Evolutionary conservation across 2,113 vertebrate species (phyloP), one percentile per base, ranked within the genome.

Genomic region (Sceloporus undulatus): DNA sequence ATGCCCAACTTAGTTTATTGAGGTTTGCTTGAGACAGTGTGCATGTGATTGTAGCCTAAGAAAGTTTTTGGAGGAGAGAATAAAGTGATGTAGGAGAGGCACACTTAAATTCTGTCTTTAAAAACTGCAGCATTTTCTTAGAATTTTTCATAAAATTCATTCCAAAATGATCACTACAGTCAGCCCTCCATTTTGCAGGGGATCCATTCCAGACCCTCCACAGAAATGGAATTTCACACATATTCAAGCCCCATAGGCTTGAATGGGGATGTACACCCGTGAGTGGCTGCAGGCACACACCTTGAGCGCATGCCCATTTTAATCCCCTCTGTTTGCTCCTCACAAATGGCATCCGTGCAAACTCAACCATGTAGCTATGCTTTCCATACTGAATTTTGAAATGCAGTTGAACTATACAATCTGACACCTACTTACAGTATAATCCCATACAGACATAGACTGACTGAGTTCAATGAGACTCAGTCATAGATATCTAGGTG

Each of bases 81-180:
- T 0, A 70, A 48, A 70, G 8, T 0, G 7, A 48, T 48, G 48
- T 48, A 48, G 10, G 21, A 11, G 18, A 88, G 16, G 9, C 18
- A 78, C 34, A 59, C 70, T 81, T 0, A 66, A 66, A 66, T 23
- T 66, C 0, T 16, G 19, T 40, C 4, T 38, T 38, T 42, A 19
- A 19, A 3, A 71, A 42, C 4, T 9, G 38, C 5, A 38, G 59
- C 0, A 71, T 3, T 23, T 89, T 83, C 29, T 56, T 38, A 2
- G 25, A 70, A 87, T 1, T 9, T 85, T 93, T 29, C 84, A 54
- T n/a, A 76, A 13, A 48, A 48, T 66, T 86, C 86, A 42, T 19
- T 83, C 93, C 91, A 88, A 84, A 84, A 40, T 19, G 76, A 29
- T 34, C 29, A 80, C 8, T 76, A 11, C 34, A 48, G 48, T 48